These are phyloP conservation scores for Brachyrhaphis roseni DNA, from an alignment of 2,797 vertebrate species.

Conservation along the genomic window DNA sequence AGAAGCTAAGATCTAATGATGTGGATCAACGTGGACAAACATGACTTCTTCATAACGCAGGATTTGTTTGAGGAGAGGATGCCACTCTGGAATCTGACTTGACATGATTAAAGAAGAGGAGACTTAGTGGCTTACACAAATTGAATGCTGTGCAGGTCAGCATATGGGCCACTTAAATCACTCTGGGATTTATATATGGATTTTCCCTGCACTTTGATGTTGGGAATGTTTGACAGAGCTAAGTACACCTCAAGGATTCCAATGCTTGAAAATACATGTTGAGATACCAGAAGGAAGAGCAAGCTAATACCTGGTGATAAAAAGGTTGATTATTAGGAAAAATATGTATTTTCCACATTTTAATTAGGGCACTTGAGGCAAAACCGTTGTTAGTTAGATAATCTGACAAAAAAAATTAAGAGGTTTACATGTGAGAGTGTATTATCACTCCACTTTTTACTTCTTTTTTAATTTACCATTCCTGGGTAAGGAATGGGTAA, in stretches of 20 bases:
- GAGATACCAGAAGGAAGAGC: conserved; percentile 16
- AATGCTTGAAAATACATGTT: conserved; percentile 25
- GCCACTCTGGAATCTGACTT: conserved; percentile 78
- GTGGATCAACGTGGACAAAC: conserved; percentile 63
- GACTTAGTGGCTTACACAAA: conserved; percentile 78
- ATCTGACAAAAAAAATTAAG: neutral
- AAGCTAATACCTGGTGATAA: neutral
- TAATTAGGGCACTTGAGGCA: too few relatives aligned
- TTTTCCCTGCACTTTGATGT: conserved; percentile 14
- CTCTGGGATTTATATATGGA: conserved; percentile 6
- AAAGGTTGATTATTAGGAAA: neutral
- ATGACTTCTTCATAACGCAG: conserved; percentile 36
- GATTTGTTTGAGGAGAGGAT: conserved; percentile 64
- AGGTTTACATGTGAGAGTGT: neutral
- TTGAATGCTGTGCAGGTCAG: conserved; percentile 29
- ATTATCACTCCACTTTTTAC: neutral
- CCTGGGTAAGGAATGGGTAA: too few relatives aligned
- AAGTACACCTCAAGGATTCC: conserved; percentile 5
- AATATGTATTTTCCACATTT: neutral
- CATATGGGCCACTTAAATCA: neutral
- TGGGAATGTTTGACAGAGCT: conserved; percentile 16
- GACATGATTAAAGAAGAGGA: conserved; percentile 79
- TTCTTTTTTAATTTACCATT: neutral
- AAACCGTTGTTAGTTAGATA: neutral
- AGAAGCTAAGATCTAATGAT: conserved; percentile 55